Percentiles rank a stretch among this genome's conserved stretches.
phyloP scores from a whole-genome alignment of 2,113 vertebrate species.

The Elephantulus edwardii region DNA sequence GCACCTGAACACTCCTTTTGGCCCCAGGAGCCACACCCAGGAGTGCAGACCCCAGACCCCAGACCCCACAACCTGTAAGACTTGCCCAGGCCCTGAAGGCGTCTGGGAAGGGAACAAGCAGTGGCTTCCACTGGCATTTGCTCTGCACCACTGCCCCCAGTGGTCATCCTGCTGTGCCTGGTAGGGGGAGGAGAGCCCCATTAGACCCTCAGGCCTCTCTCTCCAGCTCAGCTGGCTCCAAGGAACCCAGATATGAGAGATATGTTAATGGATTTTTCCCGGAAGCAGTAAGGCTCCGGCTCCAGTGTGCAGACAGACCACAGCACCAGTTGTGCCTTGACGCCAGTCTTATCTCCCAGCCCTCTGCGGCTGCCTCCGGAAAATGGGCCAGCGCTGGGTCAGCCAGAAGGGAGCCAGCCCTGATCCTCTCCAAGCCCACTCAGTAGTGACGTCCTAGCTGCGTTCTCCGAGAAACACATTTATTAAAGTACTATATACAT shows the following conservation, averaged over 20 bases:
- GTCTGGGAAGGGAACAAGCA: not conserved
- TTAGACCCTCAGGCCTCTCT: not conserved
- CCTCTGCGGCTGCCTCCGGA: not conserved
- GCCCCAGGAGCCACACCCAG: not conserved
- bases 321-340: not conserved
- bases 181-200: not conserved
- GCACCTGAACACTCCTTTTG: not conserved
- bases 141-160: not conserved
- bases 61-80: not conserved
- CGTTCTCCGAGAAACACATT: not conserved
- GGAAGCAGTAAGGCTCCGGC: not conserved
- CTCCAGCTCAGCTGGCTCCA: not conserved
- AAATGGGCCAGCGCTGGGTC: not conserved
- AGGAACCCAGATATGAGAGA: not conserved
- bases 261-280: not conserved
- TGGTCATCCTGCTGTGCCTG: not conserved
- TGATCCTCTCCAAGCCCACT: accelerated
- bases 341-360: not conserved
- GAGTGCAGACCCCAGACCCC: not conserved
- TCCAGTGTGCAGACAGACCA: not conserved
- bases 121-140: no score
- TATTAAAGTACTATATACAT: not conserved
- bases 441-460: no score
- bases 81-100: not conserved
- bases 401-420: not conserved